Evolutionary conservation across 1,140 invertebrate species (phyloP).

Genomic region (Leucophenga varia): DNA sequence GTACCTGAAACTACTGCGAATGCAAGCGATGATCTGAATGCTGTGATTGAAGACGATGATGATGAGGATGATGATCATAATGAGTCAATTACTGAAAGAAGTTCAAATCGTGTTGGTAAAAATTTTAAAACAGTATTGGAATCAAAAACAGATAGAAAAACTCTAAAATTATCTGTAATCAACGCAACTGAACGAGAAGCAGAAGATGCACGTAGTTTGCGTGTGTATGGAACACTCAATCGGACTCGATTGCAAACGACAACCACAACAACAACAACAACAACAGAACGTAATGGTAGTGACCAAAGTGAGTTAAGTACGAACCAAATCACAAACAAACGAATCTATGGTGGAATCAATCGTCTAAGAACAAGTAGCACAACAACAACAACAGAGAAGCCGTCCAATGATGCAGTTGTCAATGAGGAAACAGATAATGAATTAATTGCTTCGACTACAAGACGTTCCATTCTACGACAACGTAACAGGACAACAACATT

Average conservation of each 20-base stretch:
- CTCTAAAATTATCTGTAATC: conserved; percentile 25
- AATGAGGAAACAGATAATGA: too few species aligned
- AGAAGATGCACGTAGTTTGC: conserved; percentile 20
- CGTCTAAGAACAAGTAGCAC: conserved; percentile 18
- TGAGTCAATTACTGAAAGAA: conserved; percentile 4
- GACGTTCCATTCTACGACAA: too few species aligned
- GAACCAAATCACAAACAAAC: conserved; percentile 14
- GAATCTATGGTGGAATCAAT: conserved; percentile 11
- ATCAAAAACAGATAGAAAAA: neutral
- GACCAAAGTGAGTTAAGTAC: neutral
- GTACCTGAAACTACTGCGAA: neutral
- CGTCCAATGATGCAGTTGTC: too few species aligned
- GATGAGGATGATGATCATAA: conserved; percentile 11
- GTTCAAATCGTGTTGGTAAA: conserved; percentile 27
- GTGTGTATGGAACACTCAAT: conserved; percentile 22
- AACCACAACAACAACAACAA: conserved; percentile 3
- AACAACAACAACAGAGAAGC: conserved; percentile 1
- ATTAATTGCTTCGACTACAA: too few species aligned
- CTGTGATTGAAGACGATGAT: conserved; percentile 3
- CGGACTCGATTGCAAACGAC: conserved; percentile 21
- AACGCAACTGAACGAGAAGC: neutral
- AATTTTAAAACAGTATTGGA: conserved; percentile 25
- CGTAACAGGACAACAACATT: conserved; percentile 12
- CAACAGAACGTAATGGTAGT: neutral
- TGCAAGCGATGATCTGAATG: neutral